These are phyloP conservation scores for Eulemur rubriventer DNA, from an alignment of 2,797 vertebrate genomes.

Conservation along the genomic window DNA sequence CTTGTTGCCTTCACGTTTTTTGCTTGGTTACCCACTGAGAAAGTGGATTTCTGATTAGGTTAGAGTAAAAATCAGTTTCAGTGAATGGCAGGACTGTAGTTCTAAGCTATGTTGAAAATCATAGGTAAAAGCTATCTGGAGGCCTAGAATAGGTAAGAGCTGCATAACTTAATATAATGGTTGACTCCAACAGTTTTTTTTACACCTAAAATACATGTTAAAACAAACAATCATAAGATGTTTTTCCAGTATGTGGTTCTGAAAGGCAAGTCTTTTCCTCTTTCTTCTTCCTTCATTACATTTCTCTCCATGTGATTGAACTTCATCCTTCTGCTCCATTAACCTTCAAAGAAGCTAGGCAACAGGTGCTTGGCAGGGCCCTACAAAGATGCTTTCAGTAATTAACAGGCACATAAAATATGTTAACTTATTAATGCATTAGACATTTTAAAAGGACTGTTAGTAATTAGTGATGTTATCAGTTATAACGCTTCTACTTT, in stretches of 20 bases:
- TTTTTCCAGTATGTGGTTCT: slow-evolving; percentile 46
- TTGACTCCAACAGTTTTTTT: not conserved
- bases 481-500: not conserved
- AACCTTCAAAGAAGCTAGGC: not conserved
- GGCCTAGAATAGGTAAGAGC: not conserved
- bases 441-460: slow-evolving; percentile 6
- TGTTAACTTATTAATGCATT: not conserved
- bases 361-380: not conserved
- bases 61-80: not conserved
- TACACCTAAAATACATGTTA: not conserved
- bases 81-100: not conserved
- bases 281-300: not conserved
- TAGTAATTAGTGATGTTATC: not conserved
- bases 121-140: not conserved
- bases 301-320: slow-evolving; percentile 50
- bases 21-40: not conserved
- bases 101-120: not conserved
- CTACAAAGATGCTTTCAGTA: not conserved
- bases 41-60: not conserved
- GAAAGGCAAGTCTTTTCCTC: slow-evolving; percentile 1
- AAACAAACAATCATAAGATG: not conserved
- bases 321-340: not conserved
- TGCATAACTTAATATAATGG: not conserved
- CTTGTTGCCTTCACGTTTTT: not conserved
- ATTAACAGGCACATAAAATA: not conserved